Evolutionary conservation across 1,140 invertebrate species (phyloP).

Genomic region (Camponotus floridanus): DNA sequence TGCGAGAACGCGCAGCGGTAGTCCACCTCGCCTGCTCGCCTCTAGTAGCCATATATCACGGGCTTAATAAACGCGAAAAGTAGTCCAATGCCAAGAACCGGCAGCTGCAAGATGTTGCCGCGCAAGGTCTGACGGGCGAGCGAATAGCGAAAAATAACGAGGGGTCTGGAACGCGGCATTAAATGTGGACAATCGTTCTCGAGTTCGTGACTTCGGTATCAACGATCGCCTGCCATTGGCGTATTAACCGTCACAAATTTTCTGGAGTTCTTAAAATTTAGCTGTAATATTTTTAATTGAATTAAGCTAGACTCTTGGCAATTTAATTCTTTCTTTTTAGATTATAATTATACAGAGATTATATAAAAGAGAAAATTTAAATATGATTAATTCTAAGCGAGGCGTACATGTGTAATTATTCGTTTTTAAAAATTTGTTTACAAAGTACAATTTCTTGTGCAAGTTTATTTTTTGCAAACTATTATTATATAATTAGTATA

Average conservation of each 20-base stretch:
- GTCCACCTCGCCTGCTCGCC: conserved; percentile 53
- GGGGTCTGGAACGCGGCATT: conserved; percentile 50
- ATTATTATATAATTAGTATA: neutral
- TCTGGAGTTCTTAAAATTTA: neutral
- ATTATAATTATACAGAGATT: neutral
- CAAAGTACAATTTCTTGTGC: too few species aligned
- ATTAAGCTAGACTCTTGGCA: neutral
- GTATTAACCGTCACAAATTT: neutral
- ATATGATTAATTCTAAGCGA: neutral
- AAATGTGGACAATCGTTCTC: conserved; percentile 62
- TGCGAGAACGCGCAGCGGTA: conserved; percentile 25
- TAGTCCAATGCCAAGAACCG: conserved; percentile 70
- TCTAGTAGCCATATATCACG: conserved; percentile 71
- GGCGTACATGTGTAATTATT: neutral
- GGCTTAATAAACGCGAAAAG: conserved; percentile 74
- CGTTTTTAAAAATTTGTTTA: neutral
- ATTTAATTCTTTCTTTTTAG: neutral
- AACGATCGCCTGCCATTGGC: conserved; percentile 41
- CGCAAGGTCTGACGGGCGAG: conserved; percentile 31
- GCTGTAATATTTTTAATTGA: neutral
- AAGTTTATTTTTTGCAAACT: neutral
- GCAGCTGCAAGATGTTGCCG: conserved; percentile 48
- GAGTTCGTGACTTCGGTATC: conserved; percentile 57
- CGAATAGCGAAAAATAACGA: conserved; percentile 57
- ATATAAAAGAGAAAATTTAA: neutral